Base-by-base conservation (phyloP, 1,140 invertebrate species). In the Drosophila bocki region DNA sequence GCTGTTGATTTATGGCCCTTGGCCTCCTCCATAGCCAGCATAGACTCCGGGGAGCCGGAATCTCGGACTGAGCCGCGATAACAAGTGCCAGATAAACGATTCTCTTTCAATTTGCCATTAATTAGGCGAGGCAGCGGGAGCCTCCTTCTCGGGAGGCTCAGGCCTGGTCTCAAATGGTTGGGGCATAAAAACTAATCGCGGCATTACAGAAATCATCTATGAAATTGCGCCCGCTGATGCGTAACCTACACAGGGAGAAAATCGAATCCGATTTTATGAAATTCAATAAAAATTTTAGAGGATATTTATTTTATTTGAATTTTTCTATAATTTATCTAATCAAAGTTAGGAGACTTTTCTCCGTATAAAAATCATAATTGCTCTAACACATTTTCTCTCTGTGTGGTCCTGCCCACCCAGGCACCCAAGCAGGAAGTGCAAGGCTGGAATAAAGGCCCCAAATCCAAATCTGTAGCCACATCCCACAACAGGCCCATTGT, bases 1-100 rank as follows among this genome's bases (percentile, higher is more conserved):
- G 83, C 85, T 87, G 84, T 88, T 87, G 83, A 87, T 87, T 87
- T 88, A 87, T 88, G 84, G 80, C 42, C 72, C 67, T 61, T 54
- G 33, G 75, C 69, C 15, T 54, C 19, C 54, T 35, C 41, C 29
- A 41, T 41, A 2, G 42, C 58, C 17, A 13, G 13, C 45, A 41
- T 22, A 68, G 29, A 68, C 47, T 53, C 32, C 47, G n/a, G 47
- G 45, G 62, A 45, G 50, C 33, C 58, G 47, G 47, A 70, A 79
- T 71, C 68, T 75, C 51, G 58, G 71, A 39, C 60, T 37, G 53
- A 32, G 47, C 29, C 45, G 42, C 48, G 77, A 84, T 84, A 80
- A 64, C 59, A 77, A 70, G 54, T 48, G 56, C 78, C 42, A 78
- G 82, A 86, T 86, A 85, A 85, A 80, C 78, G 54, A 53, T 58